These are phyloP conservation scores for Mellivora capensis DNA, from an alignment of 2,113 vertebrate genomes.

Conservation along the genomic window DNA sequence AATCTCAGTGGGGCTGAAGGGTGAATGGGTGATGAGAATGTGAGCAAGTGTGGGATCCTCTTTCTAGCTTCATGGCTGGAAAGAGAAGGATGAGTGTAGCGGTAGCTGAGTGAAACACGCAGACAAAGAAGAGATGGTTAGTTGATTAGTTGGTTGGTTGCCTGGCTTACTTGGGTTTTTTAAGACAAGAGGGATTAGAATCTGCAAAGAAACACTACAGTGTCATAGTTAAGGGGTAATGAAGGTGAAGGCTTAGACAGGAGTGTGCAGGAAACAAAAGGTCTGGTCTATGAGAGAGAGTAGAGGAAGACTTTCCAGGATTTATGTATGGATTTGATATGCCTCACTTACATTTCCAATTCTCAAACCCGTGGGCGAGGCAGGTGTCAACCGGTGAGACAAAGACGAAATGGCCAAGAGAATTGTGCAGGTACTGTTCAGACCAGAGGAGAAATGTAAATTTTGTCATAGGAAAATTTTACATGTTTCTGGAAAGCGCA, in stretches of 20 bases:
- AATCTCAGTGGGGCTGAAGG: not conserved
- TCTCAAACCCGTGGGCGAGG: not conserved
- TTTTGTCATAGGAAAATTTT: not conserved
- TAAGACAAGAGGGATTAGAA: not conserved
- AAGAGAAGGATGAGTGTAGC: not conserved
- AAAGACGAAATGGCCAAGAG: not conserved
- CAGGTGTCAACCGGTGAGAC: not conserved
- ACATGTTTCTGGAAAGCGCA: not conserved
- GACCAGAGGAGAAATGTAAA: not conserved
- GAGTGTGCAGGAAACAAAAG: not conserved
- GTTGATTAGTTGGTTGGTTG: not conserved
- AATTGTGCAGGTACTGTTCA: not conserved
- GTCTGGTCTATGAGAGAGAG: not conserved
- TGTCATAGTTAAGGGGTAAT: not conserved
- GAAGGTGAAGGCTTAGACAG: not conserved
- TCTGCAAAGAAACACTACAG: not conserved
- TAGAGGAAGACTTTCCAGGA: not conserved
- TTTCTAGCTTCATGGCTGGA: not conserved
- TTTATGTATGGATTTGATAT: not conserved
- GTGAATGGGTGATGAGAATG: not conserved
- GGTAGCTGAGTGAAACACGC: fast-evolving
- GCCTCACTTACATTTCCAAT: not conserved
- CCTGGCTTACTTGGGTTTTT: not conserved
- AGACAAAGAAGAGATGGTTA: not conserved
- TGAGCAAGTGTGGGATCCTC: not conserved